Percentiles rank a stretch among this genome's conserved stretches.
These are phyloP conservation scores for Danaus chrysippus DNA, from an alignment of 2,888 invertebrate genomes.

Conservation along the genomic window DNA sequence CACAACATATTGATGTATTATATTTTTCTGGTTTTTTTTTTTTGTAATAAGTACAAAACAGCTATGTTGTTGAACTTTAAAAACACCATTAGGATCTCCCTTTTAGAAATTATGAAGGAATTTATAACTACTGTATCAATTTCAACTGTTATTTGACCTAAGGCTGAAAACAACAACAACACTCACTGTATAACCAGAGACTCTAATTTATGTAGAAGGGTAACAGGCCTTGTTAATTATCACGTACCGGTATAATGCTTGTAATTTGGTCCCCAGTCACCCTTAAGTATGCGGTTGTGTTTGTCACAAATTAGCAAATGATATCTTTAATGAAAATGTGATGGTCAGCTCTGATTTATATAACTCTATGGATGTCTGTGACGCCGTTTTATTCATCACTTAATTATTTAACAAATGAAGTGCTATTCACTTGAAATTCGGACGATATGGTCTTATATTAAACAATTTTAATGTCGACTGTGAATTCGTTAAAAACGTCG, in stretches of 20 bases:
- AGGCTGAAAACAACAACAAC: not conserved
- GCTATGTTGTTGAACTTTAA: too few species aligned
- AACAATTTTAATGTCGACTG: constrained; percentile 3
- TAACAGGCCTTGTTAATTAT: constrained; percentile 55
- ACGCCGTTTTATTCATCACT: not conserved
- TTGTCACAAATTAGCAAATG: constrained; percentile 67
- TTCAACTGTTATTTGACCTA: not conserved
- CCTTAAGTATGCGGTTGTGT: constrained; percentile 54
- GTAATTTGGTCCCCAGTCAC: constrained; percentile 42
- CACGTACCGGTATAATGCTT: constrained; percentile 53
- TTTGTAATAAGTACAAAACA: too few species aligned
- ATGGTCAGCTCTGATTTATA: constrained; percentile 36
- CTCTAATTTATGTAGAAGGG: constrained; percentile 30
- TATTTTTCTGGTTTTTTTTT: too few species aligned
- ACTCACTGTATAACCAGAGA: constrained; percentile 13
- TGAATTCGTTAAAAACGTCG: constrained; percentile 7
- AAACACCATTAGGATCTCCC: too few species aligned
- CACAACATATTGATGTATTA: too few species aligned
- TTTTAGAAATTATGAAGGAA: too few species aligned
- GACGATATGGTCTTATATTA: constrained; percentile 3
- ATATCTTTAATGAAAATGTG: constrained; percentile 64
- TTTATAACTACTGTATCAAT: too few species aligned
- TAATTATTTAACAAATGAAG: constrained; percentile 12
- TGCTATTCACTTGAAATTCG: constrained; percentile 24
- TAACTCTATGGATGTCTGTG: not conserved